Conservation (phyloP, 2,888 invertebrate genomes). For the Lysandra bellargus region DNA sequence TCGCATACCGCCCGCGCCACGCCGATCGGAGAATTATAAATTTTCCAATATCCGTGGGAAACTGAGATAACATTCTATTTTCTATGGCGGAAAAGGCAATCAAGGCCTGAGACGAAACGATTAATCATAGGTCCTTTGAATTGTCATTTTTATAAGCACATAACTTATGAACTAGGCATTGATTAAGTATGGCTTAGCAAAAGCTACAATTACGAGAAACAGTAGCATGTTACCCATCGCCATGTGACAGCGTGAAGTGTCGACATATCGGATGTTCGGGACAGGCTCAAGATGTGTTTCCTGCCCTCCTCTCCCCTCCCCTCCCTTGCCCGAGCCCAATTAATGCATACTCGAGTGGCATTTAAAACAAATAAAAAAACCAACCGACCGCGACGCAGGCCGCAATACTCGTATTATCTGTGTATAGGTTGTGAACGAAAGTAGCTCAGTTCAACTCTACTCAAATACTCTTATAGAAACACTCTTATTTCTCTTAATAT, state of each 20-base stretch:
- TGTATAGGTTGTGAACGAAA: background rate
- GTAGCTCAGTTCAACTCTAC: no score
- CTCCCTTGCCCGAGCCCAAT: background rate
- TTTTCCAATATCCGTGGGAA: background rate
- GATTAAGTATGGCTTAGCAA: background rate
- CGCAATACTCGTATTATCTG: background rate
- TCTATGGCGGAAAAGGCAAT: background rate
- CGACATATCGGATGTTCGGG: background rate
- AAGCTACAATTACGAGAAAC: background rate
- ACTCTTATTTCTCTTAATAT: no score
- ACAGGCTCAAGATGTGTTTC: slow-evolving; percentile 16
- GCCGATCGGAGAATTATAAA: background rate
- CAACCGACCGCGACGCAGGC: slow-evolving; percentile 12
- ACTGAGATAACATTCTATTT: background rate
- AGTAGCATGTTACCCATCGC: background rate
- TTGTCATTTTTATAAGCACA: background rate
- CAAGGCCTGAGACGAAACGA: background rate
- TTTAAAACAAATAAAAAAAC: slow-evolving; percentile 15
- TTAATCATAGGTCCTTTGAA: background rate
- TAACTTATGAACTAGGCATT: no score
- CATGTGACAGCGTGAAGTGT: background rate
- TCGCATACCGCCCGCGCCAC: background rate
- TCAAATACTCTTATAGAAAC: no score
- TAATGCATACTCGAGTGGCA: slow-evolving; percentile 22
- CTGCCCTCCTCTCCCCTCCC: background rate